These are phyloP conservation scores for Dasysyrphus albostriatus DNA, from an alignment of 2,888 invertebrate genomes.

Conservation along the genomic window DNA sequence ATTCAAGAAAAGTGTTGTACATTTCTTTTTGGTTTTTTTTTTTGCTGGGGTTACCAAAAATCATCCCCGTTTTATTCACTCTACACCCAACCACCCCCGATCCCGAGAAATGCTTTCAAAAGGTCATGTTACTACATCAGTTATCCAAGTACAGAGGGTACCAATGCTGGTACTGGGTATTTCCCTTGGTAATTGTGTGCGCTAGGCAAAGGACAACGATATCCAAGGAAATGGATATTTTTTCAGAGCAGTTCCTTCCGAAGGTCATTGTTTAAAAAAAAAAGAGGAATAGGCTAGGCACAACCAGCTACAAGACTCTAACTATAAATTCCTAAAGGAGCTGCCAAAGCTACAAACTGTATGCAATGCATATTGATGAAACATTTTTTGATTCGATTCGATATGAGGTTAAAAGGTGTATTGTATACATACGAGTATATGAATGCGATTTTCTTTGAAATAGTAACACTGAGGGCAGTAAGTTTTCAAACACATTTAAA, in stretches of 20 bases:
- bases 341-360: slow-evolving; percentile 31
- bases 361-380: slow-evolving; percentile 65
- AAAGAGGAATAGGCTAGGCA: not conserved
- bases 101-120: slow-evolving; percentile 13
- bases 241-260: slow-evolving; percentile 63
- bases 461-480: not conserved
- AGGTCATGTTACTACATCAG: slow-evolving; percentile 60
- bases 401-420: slow-evolving; percentile 1
- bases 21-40: not conserved
- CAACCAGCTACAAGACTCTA: not conserved
- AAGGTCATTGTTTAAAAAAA: slow-evolving; percentile 52
- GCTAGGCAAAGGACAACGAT: slow-evolving; percentile 58
- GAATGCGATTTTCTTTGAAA: not conserved
- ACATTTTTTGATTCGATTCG: slow-evolving; percentile 38
- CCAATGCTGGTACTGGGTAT: slow-evolving; percentile 8
- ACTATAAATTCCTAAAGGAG: not conserved
- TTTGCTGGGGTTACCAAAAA: slow-evolving; percentile 1
- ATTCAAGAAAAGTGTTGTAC: slow-evolving; percentile 20
- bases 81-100: not conserved
- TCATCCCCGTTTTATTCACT: not conserved
- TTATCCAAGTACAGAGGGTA: slow-evolving; percentile 2
- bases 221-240: slow-evolving; percentile 62
- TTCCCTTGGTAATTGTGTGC: slow-evolving; percentile 61
- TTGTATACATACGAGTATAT: not conserved
- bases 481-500: slow-evolving; percentile 17